A percentile compares a stretch with the other conserved stretches of the same genome.
These are phyloP conservation scores for Drosophila santomea DNA, from an alignment of 1,140 invertebrate species.

Conservation along the genomic window DNA sequence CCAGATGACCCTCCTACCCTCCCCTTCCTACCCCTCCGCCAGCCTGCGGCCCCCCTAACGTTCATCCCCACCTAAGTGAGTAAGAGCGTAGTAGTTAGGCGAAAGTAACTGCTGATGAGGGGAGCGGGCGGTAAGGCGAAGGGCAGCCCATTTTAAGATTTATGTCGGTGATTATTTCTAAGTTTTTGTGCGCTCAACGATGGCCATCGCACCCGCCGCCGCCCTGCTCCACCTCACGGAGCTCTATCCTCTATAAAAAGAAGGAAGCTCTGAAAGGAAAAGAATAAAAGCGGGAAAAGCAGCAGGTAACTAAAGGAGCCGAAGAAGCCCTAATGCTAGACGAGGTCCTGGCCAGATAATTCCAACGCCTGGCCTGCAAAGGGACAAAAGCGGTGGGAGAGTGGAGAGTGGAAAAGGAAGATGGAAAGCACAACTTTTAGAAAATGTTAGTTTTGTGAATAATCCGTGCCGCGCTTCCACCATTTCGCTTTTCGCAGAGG, in stretches of 20 bases:
- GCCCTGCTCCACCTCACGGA: background rate
- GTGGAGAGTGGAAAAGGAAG: background rate
- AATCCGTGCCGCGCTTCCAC: background rate
- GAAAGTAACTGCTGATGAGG: slow-evolving; percentile 12
- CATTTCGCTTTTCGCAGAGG: background rate
- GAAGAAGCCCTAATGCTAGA: slow-evolving; percentile 46
- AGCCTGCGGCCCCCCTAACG: background rate
- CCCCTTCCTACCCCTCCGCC: background rate
- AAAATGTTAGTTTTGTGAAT: slow-evolving; percentile 44
- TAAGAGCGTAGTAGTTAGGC: slow-evolving; percentile 62
- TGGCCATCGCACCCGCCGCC: slow-evolving; percentile 19
- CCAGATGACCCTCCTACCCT: slow-evolving; percentile 33
- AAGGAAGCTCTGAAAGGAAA: slow-evolving; percentile 19
- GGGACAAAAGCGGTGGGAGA: background rate
- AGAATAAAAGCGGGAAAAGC: background rate
- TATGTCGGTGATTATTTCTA: slow-evolving; percentile 85
- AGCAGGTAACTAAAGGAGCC: slow-evolving; percentile 28
- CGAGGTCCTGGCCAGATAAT: slow-evolving; percentile 41
- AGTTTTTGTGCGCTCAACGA: slow-evolving; percentile 79
- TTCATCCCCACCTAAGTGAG: slow-evolving; percentile 39
- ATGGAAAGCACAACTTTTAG: slow-evolving; percentile 31
- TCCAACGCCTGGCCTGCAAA: slow-evolving; percentile 14
- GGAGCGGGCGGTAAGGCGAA: slow-evolving; percentile 6
- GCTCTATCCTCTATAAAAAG: slow-evolving; percentile 1
- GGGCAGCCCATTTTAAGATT: slow-evolving; percentile 79